Evolutionary conservation across 2,888 invertebrate genomes (phyloP).

Genomic region (Oxystoma pomonae): DNA sequence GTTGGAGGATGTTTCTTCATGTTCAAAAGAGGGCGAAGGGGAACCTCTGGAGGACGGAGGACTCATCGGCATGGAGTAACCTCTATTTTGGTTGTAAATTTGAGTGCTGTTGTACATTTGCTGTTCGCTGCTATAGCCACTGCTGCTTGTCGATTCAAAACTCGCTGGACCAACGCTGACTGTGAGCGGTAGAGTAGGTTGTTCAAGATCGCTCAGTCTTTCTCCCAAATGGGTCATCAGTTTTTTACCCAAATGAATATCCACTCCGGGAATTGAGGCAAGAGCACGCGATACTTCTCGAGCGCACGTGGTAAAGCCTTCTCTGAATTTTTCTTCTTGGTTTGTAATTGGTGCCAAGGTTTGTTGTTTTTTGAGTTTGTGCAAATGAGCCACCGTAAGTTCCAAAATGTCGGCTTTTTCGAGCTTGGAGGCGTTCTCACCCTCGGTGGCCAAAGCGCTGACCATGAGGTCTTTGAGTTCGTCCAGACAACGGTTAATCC

Average conservation of each 20-base stretch:
- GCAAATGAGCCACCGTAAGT: constrained; percentile 78
- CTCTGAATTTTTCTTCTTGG: constrained; percentile 67
- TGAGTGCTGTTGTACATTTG: too few relatives aligned
- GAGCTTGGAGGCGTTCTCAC: constrained; percentile 81
- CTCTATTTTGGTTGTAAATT: constrained; percentile 49
- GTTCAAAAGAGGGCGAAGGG: constrained; percentile 54
- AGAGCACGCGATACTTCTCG: constrained; percentile 82
- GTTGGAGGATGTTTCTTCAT: constrained; percentile 44
- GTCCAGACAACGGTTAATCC: constrained; percentile 87
- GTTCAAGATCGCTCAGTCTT: constrained; percentile 72
- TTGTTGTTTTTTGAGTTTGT: constrained; percentile 76
- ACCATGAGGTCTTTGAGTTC: constrained; percentile 88
- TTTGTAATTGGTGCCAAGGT: constrained; percentile 66
- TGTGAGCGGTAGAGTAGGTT: constrained; percentile 40
- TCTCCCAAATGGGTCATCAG: constrained; percentile 86
- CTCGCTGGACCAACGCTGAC: constrained; percentile 22
- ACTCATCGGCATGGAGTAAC: constrained; percentile 64
- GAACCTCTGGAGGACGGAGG: constrained; percentile 51
- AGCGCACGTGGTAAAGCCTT: constrained; percentile 84
- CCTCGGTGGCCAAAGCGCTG: constrained; percentile 78
- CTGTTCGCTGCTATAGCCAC: constrained; percentile 41
- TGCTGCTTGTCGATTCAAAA: constrained; percentile 46
- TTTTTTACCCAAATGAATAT: constrained; percentile 78
- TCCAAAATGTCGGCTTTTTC: constrained; percentile 88
- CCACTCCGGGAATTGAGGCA: constrained; percentile 79